Evolutionary conservation across 1,140 invertebrate genomes (phyloP).

Genomic region (Acyrthosiphon pisum): DNA sequence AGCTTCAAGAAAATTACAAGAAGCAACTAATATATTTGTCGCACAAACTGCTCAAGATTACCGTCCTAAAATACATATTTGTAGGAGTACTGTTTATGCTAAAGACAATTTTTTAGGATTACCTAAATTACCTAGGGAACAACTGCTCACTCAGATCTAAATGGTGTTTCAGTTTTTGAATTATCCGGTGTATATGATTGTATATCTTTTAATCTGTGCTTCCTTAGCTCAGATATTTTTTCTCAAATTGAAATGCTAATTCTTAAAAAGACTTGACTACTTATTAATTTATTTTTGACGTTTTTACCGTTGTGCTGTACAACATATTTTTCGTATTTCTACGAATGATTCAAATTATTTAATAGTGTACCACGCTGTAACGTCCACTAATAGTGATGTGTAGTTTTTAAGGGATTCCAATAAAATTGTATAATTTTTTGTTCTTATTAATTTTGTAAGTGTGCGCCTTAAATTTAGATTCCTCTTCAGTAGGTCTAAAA

Average conservation of each 20-base stretch:
- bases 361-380: background rate
- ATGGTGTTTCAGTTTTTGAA: background rate
- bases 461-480: background rate
- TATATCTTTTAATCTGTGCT: slow-evolving; percentile 3
- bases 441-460: background rate
- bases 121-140: slow-evolving; percentile 33
- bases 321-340: background rate
- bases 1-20: slow-evolving; percentile 24
- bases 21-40: slow-evolving; percentile 7
- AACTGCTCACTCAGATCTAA: slow-evolving; percentile 46
- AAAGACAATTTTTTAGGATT: slow-evolving; percentile 45
- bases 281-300: background rate
- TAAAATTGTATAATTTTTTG: background rate
- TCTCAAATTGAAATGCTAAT: background rate
- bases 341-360: background rate
- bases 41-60: slow-evolving; percentile 44
- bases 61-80: slow-evolving; percentile 39
- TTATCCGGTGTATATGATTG: background rate
- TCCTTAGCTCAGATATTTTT: slow-evolving; percentile 2
- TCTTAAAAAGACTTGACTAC: background rate
- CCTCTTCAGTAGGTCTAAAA: background rate
- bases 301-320: background rate
- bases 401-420: background rate
- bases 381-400: background rate
- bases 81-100: background rate